These are phyloP conservation scores for Pharmacophagus antenor DNA, from an alignment of 2,888 invertebrate species.

Conservation along the genomic window DNA sequence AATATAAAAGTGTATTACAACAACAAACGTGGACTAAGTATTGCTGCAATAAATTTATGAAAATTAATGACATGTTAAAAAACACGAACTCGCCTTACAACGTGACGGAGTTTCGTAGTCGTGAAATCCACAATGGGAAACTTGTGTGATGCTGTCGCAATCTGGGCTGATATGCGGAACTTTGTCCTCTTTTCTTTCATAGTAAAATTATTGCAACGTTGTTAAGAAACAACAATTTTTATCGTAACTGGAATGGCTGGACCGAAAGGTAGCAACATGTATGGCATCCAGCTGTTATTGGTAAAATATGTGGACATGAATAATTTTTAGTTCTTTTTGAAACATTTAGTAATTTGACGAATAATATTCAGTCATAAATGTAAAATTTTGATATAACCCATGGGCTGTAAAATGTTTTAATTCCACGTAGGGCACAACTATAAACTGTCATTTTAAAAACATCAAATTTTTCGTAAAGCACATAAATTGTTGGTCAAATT, in stretches of 20 bases:
- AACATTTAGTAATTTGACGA: too few species aligned
- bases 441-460: too few species aligned
- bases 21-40: not conserved
- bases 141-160: constrained; percentile 15
- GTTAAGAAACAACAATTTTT: not conserved
- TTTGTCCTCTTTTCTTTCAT: constrained; percentile 16
- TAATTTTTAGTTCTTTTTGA: too few species aligned
- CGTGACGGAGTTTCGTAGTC: constrained; percentile 8
- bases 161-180: constrained; percentile 9
- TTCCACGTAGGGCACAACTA: too few species aligned
- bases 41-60: not conserved
- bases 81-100: constrained; percentile 2
- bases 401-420: too few species aligned
- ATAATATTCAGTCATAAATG: too few species aligned
- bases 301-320: too few species aligned
- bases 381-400: too few species aligned
- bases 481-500: too few species aligned
- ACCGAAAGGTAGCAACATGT: not conserved
- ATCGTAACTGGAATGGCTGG: not conserved
- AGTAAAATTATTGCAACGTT: constrained; percentile 1
- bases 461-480: too few species aligned
- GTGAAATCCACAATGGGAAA: constrained; percentile 21
- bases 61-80: constrained; percentile 1
- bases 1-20: too few species aligned
- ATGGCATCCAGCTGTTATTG: too few species aligned